Conservation (phyloP, 2,888 invertebrate genomes). For the Cetonia aurata region DNA sequence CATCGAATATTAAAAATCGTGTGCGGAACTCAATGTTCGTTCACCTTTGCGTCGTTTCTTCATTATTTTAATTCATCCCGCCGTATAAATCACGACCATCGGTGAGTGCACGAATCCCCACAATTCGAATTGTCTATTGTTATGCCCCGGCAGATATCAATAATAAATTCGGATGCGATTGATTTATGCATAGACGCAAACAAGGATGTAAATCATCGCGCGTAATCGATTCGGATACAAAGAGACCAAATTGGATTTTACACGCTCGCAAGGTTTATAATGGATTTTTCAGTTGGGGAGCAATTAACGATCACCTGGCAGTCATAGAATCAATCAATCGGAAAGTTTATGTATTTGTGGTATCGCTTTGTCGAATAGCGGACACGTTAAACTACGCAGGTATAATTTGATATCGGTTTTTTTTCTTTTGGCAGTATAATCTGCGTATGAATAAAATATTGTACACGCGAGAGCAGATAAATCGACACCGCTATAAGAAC, state of each 20-base stretch:
- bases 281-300: conserved; percentile 5
- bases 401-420: no score
- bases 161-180: conserved; percentile 27
- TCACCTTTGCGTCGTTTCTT: background rate
- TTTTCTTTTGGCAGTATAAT: no score
- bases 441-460: no score
- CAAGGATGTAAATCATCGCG: conserved; percentile 32
- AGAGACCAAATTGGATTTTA: conserved; percentile 28
- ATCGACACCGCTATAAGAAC: no score
- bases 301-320: conserved; percentile 15
- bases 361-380: no score
- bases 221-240: conserved; percentile 13
- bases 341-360: background rate
- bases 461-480: no score
- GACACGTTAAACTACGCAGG: no score
- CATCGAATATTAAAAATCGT: background rate
- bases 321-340: background rate
- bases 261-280: conserved; percentile 1
- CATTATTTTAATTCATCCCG: background rate
- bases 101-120: background rate
- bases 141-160: conserved; percentile 10
- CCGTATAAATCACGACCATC: background rate
- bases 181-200: conserved; percentile 33
- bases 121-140: conserved; percentile 23
- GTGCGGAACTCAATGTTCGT: no score